phyloP scores from a whole-genome alignment of 2,113 vertebrate species.

The Isichthys henryi region DNA sequence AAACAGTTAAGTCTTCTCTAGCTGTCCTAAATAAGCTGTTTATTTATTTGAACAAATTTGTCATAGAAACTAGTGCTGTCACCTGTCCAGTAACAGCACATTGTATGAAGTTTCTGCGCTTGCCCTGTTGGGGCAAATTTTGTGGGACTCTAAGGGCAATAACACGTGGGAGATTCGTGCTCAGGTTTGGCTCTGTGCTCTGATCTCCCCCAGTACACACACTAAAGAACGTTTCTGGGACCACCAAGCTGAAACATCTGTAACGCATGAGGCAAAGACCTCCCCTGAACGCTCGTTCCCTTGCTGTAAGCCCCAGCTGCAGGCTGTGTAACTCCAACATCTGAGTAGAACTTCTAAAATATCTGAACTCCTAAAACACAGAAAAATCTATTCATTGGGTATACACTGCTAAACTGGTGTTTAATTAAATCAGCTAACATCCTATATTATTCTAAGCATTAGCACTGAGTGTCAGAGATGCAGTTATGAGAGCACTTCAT shows the following conservation, averaged over 20 bases:
- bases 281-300: conserved; percentile 21
- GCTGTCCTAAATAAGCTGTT: not conserved
- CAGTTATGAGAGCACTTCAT: not conserved
- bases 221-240: not conserved
- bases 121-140: conserved; percentile 33
- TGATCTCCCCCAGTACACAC: conserved; percentile 15
- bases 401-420: not conserved
- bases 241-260: conserved; percentile 7
- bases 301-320: conserved; percentile 30
- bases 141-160: conserved; percentile 30
- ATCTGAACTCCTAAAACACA: not conserved
- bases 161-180: conserved; percentile 36
- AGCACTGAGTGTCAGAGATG: not conserved
- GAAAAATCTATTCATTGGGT: not conserved
- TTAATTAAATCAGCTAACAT: not conserved
- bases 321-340: not conserved
- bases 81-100: conserved; percentile 32
- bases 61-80: not conserved
- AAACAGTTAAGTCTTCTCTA: not conserved
- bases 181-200: conserved; percentile 13
- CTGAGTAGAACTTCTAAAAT: not conserved
- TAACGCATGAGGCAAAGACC: not conserved
- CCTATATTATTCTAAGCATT: not conserved
- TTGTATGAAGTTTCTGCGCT: conserved; percentile 42
- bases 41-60: not conserved